A percentile compares a stretch with the other conserved stretches of the same genome.
Evolutionary conservation across 2,113 vertebrate species (phyloP).

Genomic region (Microtus pennsylvanicus): DNA sequence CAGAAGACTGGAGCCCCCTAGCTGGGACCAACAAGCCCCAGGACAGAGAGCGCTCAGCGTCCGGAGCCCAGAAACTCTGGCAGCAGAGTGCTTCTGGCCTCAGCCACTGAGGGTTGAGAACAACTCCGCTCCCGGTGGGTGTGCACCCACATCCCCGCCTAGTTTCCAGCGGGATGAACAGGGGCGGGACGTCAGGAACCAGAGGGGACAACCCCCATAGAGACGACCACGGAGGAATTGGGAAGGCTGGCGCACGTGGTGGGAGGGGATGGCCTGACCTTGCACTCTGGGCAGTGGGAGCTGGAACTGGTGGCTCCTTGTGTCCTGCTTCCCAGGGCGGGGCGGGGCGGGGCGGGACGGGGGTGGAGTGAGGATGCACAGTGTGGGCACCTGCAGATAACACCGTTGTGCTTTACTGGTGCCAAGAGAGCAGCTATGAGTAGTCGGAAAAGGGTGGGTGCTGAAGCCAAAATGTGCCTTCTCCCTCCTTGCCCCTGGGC

Average conservation of each 20-base stretch:
- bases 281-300: constrained; percentile 10
- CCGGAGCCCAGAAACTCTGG: not conserved
- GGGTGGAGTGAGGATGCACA: not conserved
- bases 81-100: not conserved
- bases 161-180: not conserved
- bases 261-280: constrained; percentile 17
- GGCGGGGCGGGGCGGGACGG: not conserved
- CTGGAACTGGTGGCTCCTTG: not conserved
- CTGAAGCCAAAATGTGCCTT: not conserved
- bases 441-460: not conserved
- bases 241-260: not conserved
- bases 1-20: not conserved
- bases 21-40: not conserved
- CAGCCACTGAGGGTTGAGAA: not conserved
- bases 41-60: not conserved
- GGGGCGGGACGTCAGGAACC: not conserved
- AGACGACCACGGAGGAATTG: constrained; percentile 45
- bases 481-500: not conserved
- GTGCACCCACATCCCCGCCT: not conserved
- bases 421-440: not conserved
- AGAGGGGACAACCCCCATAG: not conserved
- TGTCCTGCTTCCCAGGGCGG: not conserved
- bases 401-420: not conserved
- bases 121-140: not conserved
- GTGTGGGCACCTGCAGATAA: not conserved